phyloP scores from a whole-genome alignment of 2,797 vertebrate genomes.

The Holocentrus rufus region DNA sequence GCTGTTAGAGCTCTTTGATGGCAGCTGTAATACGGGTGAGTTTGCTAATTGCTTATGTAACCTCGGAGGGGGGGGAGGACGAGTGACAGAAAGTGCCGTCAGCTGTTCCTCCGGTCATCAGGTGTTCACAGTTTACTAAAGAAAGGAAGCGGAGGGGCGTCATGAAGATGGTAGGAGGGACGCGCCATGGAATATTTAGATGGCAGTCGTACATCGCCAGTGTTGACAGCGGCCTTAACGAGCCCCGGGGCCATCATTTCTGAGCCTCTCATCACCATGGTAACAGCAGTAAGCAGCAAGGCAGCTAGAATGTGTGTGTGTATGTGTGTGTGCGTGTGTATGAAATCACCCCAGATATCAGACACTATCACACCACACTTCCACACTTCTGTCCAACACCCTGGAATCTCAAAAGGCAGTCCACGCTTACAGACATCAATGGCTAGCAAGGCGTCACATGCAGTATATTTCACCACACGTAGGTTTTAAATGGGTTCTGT shows the following conservation, averaged over 20 bases:
- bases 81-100: not conserved
- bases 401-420: conserved; percentile 28
- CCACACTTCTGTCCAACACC: conserved; percentile 27
- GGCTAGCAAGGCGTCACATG: conserved; percentile 14
- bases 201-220: conserved; percentile 27
- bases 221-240: conserved; percentile 69
- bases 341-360: conserved; percentile 27
- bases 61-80: not conserved
- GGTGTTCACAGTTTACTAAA: conserved; percentile 20
- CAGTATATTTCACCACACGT: conserved; percentile 27
- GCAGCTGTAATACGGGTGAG: conserved; percentile 46
- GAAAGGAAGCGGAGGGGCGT: conserved; percentile 12
- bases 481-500: conserved; percentile 50
- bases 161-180: conserved; percentile 9
- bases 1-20: conserved; percentile 59
- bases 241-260: conserved; percentile 64
- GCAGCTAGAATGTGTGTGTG: conserved; percentile 34
- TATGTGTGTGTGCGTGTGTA: not conserved
- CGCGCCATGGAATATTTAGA: conserved; percentile 35
- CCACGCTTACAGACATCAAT: conserved; percentile 42
- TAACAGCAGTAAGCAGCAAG: conserved; percentile 62
- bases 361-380: conserved; percentile 21
- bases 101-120: conserved; percentile 33
- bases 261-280: conserved; percentile 64
- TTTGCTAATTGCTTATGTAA: conserved; percentile 52